Percentiles rank a stretch among this genome's conserved stretches.
These are phyloP conservation scores for Apodemus speciosus DNA, from an alignment of 2,113 vertebrate genomes.

Conservation along the genomic window DNA sequence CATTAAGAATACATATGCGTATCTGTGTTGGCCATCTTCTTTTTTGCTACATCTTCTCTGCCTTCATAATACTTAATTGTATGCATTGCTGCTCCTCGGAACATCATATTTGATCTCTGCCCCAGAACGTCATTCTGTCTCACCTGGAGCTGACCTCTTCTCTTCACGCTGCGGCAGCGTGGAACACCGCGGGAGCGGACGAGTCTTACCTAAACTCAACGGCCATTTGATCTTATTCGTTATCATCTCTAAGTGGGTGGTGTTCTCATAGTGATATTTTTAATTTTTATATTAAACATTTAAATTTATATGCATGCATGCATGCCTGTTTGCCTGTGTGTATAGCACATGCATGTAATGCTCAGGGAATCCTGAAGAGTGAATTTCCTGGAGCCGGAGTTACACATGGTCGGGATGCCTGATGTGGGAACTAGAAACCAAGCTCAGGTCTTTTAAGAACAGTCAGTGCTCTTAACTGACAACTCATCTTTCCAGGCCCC, in stretches of 20 bases:
- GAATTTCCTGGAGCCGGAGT: neutral
- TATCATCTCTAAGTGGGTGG: neutral
- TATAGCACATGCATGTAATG: no score
- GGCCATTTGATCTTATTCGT: neutral
- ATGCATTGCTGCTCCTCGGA: neutral
- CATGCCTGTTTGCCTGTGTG: neutral
- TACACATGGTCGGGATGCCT: neutral
- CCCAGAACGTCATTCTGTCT: neutral
- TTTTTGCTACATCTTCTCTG: neutral
- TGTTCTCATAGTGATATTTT: neutral
- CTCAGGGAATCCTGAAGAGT: neutral
- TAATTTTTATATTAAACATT: neutral
- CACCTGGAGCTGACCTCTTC: neutral
- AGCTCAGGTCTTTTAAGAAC: neutral
- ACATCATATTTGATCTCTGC: neutral
- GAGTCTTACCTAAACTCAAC: neutral
- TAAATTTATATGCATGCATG: no score
- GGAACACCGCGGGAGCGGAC: no score
- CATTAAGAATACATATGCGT: neutral
- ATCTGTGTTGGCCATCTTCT: neutral
- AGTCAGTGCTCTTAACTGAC: no score
- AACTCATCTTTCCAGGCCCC: neutral
- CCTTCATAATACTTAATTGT: neutral
- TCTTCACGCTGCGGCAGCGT: neutral
- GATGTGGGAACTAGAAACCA: neutral